Evolutionary conservation across 2,888 invertebrate species (phyloP), one percentile per base, ranked within the genome.

Genomic region (Oscheius sp.): DNA sequence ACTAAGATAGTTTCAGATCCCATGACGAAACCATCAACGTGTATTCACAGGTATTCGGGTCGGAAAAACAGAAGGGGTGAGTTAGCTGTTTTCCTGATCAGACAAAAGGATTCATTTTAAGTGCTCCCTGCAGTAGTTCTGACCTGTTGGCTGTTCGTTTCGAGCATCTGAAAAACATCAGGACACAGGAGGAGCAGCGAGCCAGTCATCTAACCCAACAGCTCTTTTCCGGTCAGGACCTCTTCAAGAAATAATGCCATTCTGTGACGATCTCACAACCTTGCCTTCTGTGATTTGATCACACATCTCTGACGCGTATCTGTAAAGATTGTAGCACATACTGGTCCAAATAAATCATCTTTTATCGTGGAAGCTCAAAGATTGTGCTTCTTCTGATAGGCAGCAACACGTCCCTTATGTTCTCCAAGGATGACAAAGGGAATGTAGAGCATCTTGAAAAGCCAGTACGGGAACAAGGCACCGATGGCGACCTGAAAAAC

Each of bases 361-460:
- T 42, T 7, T 42, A 21, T 21, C 21, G 21, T 21, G 21, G 21
- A 21, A 21, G 21, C 21, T 42, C 42, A 42, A 3, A 42, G 42
- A 42, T 42, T 42, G 42, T 42, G 42, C 7, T 42, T 42, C 42
- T 42, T 42, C 42, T 42, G 42, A 7, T 42, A 42, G 42, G 42
- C 42, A 7, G 42, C 42, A 3, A 86, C 80, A 29, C 88, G 84
- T 51, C 86, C 78, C 63, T 85, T 85, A 78, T 88, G 87, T n/a
- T 87, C 76, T 21, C 86, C 86, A 55, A 87, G 84, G 83, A 87
- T 86, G 21, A 81, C 80, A 37, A 86, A 74, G 13, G 87, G 87
- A 9, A 88, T 88, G 71, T 86, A 88, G 58, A 88, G 47, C 29
- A 80, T 78, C 73, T 88, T 88, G 81, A 88, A 85, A 33, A 86